Percentiles rank a stretch among this genome's conserved stretches.
These are phyloP conservation scores for Apeltes quadracus DNA, from an alignment of 2,113 vertebrate genomes.

Conservation along the genomic window DNA sequence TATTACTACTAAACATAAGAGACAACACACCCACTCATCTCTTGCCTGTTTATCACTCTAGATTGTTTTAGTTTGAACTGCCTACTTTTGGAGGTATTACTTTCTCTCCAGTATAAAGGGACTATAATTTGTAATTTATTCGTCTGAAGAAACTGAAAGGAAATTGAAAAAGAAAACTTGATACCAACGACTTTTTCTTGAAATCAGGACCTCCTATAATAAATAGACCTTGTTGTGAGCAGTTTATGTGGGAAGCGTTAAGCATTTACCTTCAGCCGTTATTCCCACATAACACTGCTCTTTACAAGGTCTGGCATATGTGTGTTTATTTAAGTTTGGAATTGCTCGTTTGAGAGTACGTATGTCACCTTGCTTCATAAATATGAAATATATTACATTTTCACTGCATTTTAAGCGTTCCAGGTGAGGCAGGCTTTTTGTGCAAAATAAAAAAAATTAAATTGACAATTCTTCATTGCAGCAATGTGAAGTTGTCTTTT, in stretches of 20 bases:
- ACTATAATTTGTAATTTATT: too few relatives aligned
- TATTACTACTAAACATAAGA: too few relatives aligned
- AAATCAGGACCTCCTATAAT: background rate
- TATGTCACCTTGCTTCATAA: background rate
- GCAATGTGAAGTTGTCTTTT: background rate
- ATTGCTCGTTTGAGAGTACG: background rate
- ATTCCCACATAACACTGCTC: background rate
- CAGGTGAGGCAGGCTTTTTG: background rate
- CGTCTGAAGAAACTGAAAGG: background rate
- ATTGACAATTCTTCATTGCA: background rate
- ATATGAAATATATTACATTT: background rate
- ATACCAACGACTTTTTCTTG: background rate
- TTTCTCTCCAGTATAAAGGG: too few relatives aligned
- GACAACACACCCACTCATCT: background rate
- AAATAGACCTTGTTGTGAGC: background rate
- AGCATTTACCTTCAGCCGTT: background rate
- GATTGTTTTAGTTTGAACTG: too few relatives aligned
- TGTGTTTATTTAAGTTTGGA: background rate
- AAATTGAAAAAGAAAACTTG: background rate
- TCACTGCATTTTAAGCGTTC: background rate
- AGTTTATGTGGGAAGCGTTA: background rate
- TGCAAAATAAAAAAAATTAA: background rate
- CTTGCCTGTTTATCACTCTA: background rate
- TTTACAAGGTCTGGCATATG: background rate
- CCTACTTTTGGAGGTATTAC: too few relatives aligned